These are phyloP conservation scores for Corythoichthys haematopterus DNA, from an alignment of 2,113 vertebrate genomes.

Conservation along the genomic window DNA sequence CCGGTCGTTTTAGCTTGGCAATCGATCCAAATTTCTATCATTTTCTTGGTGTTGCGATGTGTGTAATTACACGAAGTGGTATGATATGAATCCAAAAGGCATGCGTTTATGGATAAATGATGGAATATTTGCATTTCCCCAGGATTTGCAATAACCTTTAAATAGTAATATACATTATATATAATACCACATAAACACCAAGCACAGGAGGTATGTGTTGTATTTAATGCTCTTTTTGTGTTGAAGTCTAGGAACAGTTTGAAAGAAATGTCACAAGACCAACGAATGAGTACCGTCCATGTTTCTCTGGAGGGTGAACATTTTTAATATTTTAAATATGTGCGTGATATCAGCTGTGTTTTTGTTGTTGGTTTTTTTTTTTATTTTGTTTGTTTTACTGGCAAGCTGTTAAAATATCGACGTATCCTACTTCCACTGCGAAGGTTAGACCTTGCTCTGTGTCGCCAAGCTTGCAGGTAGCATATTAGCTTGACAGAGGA, in stretches of 20 bases:
- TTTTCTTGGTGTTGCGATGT: too few relatives aligned
- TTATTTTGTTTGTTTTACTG: constrained; percentile 14
- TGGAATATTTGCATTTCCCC: too few relatives aligned
- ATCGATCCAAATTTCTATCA: too few relatives aligned
- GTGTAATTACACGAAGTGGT: too few relatives aligned
- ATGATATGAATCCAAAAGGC: too few relatives aligned
- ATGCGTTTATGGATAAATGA: too few relatives aligned
- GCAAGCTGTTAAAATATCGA: constrained; percentile 46
- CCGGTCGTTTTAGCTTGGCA: too few relatives aligned
- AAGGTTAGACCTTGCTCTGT: constrained; percentile 49
- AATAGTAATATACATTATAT: too few relatives aligned
- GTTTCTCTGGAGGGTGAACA: constrained; percentile 14
- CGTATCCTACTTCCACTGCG: constrained; percentile 31
- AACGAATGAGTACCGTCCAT: constrained; percentile 9
- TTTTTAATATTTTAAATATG: constrained; percentile 22
- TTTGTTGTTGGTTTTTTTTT: constrained; percentile 16
- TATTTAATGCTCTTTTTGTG: not conserved
- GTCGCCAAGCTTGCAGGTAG: constrained; percentile 42
- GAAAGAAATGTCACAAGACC: constrained; percentile 1
- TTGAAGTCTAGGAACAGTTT: not conserved
- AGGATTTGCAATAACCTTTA: too few relatives aligned
- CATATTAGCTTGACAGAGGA: constrained; percentile 58
- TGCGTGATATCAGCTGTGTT: constrained; percentile 16
- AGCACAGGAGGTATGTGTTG: not conserved
- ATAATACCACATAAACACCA: too few relatives aligned